Conservation (phyloP, 1,140 invertebrate species). For the Drosophila grimshawi region DNA sequence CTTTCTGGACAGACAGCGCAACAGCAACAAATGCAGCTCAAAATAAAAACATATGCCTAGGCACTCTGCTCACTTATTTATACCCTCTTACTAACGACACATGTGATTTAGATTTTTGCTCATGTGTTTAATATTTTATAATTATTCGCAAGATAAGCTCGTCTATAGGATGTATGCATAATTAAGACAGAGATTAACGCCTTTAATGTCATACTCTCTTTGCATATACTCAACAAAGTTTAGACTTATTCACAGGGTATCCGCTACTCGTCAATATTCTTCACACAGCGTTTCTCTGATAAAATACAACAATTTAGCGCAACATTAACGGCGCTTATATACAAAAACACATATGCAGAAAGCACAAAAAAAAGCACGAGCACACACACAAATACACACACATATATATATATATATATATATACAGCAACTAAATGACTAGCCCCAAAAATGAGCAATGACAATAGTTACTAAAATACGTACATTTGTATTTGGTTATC, state of each 20-base stretch:
- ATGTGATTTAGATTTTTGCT: background rate
- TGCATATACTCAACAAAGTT: background rate
- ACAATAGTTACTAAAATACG: conserved; percentile 35
- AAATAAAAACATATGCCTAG: conserved; percentile 21
- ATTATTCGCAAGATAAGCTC: no score
- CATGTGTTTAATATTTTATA: no score
- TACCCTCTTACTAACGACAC: conserved; percentile 18
- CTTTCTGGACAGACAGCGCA: conserved; percentile 23
- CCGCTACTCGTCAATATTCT: background rate
- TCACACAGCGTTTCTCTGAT: conserved; percentile 52
- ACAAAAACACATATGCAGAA: conserved; percentile 25
- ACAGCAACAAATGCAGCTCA: conserved; percentile 42
- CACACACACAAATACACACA: background rate
- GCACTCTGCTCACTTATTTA: conserved; percentile 9
- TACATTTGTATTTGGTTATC: conserved; percentile 41
- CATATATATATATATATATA: background rate
- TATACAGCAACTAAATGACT: conserved; percentile 11
- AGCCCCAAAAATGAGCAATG: conserved; percentile 49
- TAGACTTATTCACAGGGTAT: background rate
- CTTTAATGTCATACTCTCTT: no score
- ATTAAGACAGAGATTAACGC: no score
- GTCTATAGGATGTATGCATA: no score
- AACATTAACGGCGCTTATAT: conserved; percentile 65
- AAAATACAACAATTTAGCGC: conserved; percentile 65
- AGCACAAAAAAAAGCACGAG: conserved; percentile 14